Conservation (phyloP, 23 tunicate genomes). For the Diplosoma virens region DNA sequence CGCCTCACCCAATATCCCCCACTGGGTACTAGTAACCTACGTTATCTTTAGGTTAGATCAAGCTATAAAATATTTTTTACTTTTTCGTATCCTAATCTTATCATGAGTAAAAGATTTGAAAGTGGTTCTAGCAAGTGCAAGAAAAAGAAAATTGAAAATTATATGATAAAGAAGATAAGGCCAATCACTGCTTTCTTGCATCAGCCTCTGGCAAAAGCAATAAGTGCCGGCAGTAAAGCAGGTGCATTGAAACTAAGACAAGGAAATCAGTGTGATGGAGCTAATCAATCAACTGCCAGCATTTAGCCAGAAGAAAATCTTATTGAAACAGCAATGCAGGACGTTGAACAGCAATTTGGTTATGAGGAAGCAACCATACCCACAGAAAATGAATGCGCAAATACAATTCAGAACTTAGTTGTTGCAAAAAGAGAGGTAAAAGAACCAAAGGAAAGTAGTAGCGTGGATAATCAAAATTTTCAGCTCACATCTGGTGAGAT, state of each 20-base stretch:
- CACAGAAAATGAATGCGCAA: background rate
- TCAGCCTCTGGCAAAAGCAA: constrained; percentile 13
- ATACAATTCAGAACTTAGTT: background rate
- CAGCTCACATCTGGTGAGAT: constrained; percentile 1
- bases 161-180: constrained; percentile 13
- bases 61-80: background rate
- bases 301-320: too few relatives aligned
- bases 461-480: constrained; percentile 8
- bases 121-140: background rate
- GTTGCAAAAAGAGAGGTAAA: background rate
- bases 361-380: too few relatives aligned
- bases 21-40: too few relatives aligned
- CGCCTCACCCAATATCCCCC: too few relatives aligned
- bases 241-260: background rate
- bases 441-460: background rate
- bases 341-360: too few relatives aligned
- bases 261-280: constrained; percentile 35
- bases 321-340: too few relatives aligned
- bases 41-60: background rate
- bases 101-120: too few relatives aligned
- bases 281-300: background rate
- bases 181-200: constrained; percentile 35
- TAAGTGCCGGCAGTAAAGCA: constrained; percentile 18
- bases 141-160: background rate
- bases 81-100: background rate